These are phyloP conservation scores for Trichonephila inaurata DNA, from an alignment of 1,140 invertebrate species.

Conservation along the genomic window DNA sequence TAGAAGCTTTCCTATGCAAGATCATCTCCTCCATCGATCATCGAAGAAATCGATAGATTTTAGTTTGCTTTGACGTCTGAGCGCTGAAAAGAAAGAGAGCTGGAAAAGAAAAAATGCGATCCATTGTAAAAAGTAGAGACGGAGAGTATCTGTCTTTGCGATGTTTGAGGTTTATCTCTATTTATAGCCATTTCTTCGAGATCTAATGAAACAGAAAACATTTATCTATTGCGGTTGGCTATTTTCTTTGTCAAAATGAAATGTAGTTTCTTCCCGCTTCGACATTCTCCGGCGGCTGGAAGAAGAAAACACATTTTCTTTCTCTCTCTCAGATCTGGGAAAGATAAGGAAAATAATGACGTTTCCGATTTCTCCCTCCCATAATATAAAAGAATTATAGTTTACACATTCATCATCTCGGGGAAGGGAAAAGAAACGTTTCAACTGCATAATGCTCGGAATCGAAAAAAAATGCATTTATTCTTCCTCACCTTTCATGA, in stretches of 20 bases:
- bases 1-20: no score
- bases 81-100: neutral
- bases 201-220: conserved; percentile 69
- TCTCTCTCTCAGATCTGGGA: neutral
- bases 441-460: neutral
- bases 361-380: neutral
- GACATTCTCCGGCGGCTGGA: neutral
- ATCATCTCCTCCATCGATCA: neutral
- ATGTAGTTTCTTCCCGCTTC: conserved; percentile 14
- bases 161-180: conserved; percentile 34
- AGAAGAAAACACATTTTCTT: neutral
- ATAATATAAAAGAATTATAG: neutral
- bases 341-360: neutral
- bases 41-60: neutral
- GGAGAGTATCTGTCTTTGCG: neutral
- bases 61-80: neutral
- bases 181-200: conserved; percentile 33
- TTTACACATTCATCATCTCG: neutral
- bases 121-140: neutral
- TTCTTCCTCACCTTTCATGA: neutral
- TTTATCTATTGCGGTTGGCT: conserved; percentile 47
- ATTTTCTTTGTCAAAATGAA: conserved; percentile 63
- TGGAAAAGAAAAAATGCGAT: neutral
- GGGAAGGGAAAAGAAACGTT: neutral
- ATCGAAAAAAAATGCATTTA: neutral